Evolutionary conservation across 2,888 invertebrate genomes (phyloP).

Genomic region (Andrena haemorrhoa): DNA sequence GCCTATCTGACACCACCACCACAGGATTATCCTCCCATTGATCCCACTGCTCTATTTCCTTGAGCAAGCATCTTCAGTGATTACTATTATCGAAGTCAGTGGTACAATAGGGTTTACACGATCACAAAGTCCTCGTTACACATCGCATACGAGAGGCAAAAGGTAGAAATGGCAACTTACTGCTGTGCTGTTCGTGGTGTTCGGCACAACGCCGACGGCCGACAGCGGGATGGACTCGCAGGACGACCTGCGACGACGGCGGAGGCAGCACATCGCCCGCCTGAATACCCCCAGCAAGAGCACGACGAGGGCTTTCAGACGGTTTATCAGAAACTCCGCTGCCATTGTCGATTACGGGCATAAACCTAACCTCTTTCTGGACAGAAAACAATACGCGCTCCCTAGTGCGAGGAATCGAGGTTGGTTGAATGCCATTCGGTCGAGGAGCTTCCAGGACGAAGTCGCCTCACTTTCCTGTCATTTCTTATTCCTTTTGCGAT

Average conservation of each 20-base stretch:
- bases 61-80: slow-evolving; percentile 62
- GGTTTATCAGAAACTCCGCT: slow-evolving; percentile 85
- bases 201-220: slow-evolving; percentile 86
- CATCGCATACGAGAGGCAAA: not conserved
- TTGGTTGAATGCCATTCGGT: slow-evolving; percentile 53
- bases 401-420: slow-evolving; percentile 17
- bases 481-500: not conserved
- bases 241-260: slow-evolving; percentile 86
- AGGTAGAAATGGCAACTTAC: slow-evolving; percentile 44
- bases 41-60: slow-evolving; percentile 86
- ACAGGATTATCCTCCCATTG: slow-evolving; percentile 88
- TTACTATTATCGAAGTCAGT: slow-evolving; percentile 47
- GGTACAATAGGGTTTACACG: slow-evolving; percentile 43
- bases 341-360: slow-evolving; percentile 79
- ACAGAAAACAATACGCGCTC: slow-evolving; percentile 3
- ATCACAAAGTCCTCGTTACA: slow-evolving; percentile 9
- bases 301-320: slow-evolving; percentile 87
- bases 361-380: slow-evolving; percentile 50
- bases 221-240: slow-evolving; percentile 87
- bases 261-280: slow-evolving; percentile 88
- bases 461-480: not conserved
- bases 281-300: slow-evolving; percentile 86
- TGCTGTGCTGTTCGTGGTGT: slow-evolving; percentile 58
- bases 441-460: not conserved
- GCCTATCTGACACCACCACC: slow-evolving; percentile 81